Evolutionary conservation across 2,888 invertebrate species (phyloP), one percentile per base, ranked within the genome.

Genomic region (Hydropsyche betteni): DNA sequence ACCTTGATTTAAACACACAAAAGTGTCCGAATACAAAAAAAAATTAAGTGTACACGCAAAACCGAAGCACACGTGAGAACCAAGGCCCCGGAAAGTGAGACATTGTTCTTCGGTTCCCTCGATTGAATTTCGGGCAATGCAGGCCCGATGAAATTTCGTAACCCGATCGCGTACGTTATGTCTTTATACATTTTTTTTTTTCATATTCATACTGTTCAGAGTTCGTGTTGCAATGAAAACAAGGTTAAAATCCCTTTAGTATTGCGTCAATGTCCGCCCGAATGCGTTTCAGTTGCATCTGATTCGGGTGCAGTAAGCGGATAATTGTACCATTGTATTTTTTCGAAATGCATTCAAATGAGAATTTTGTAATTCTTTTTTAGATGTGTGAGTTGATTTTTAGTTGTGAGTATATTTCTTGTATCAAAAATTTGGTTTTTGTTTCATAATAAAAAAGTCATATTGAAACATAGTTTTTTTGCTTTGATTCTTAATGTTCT

Each of bases 101-200:
- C 55, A 14, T 55, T 55, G n/a, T 55, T 55, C 16, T 55, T 55
- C 8, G 6, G 55, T 55, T 44, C 44, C 44, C 55, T 55, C 55
- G 4, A 55, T 55, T 16, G 55, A 55, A 55, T 55, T 16, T 55
- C 55, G 55, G 55, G 10, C 55, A 55, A 55, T 55, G 55, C 16
- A 55, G 6, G 55, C 6, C 5, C 2, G 6, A 55, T n/a, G 55
- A 1, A 12, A 55, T 55, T 55, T 55, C 55, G 16, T 6, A n/a
- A 55, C 51, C n/a, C 2, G 51, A 51, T 51, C n/a, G n/a, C n/a
- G 51, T 51, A 24, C 24, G 51, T 51, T n/a, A n/a, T 55, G 55
- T 55, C 12, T 14, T 55, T 55, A n/a, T 51, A 12, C 16, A 55
- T 55, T 55, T n/a, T 55, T 12, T 12, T 53, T 8, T 55, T 55